Percentiles rank a stretch among this genome's conserved stretches.
Evolutionary conservation across 2,888 invertebrate genomes (phyloP).

Genomic region (Cephus nigrinus): DNA sequence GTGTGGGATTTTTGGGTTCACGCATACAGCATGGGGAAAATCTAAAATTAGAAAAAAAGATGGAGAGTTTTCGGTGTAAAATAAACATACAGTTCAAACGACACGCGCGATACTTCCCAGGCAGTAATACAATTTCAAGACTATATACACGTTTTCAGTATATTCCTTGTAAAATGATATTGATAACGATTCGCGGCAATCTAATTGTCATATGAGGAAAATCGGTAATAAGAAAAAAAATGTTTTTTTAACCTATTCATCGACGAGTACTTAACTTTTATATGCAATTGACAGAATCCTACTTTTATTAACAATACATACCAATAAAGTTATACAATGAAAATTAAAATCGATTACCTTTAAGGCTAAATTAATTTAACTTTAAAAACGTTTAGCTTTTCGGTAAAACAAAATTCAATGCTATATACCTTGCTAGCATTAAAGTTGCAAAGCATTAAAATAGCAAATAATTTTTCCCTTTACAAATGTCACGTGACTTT

Average conservation of each 20-base stretch:
- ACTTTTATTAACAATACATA: neutral
- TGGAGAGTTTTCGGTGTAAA: neutral
- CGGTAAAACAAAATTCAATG: too few relatives aligned
- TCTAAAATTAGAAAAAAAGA: neutral
- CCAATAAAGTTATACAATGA: neutral
- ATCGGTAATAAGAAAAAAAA: too few relatives aligned
- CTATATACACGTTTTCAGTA: neutral
- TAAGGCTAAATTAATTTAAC: too few relatives aligned
- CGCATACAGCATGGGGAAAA: neutral
- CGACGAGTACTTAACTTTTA: neutral
- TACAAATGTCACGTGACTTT: neutral
- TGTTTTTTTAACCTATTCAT: too few relatives aligned
- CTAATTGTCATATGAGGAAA: too few relatives aligned
- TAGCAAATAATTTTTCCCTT: neutral
- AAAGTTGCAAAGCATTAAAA: neutral
- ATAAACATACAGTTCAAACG: neutral
- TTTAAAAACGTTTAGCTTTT: too few relatives aligned
- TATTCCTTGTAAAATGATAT: neutral
- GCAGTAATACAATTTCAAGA: neutral
- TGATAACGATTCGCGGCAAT: neutral
- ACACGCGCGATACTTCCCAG: neutral
- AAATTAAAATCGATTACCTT: neutral
- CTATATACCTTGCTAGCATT: too few relatives aligned
- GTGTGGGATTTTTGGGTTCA: neutral
- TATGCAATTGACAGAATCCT: neutral